These are phyloP conservation scores for Cantharis nigra DNA, from an alignment of 2,888 invertebrate genomes.

Conservation along the genomic window DNA sequence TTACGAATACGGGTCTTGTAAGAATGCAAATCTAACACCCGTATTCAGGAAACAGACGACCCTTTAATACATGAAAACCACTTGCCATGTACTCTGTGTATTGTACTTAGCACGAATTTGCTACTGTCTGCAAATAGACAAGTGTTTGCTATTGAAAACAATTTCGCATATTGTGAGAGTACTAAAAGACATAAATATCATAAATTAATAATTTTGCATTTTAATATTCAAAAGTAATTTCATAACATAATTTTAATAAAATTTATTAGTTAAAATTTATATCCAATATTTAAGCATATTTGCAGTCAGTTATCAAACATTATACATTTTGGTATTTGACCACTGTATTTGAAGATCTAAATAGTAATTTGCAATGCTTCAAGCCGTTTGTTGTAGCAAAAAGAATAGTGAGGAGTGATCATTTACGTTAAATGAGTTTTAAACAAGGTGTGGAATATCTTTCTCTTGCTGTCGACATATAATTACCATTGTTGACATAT, in stretches of 20 bases:
- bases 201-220: background rate
- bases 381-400: background rate
- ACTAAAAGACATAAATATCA: background rate
- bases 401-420: background rate
- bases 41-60: background rate
- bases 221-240: too few species aligned
- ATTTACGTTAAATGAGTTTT: background rate
- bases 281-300: too few species aligned
- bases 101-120: background rate
- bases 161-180: background rate
- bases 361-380: background rate
- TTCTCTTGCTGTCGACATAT: background rate
- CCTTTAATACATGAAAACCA: background rate
- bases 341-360: background rate
- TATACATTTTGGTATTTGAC: background rate
- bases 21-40: background rate
- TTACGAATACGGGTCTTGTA: background rate
- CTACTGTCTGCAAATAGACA: slow-evolving; percentile 1
- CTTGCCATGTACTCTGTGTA: background rate
- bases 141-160: background rate
- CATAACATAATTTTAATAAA: too few species aligned
- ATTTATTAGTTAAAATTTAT: too few species aligned
- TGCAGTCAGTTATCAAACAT: background rate
- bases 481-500: background rate
- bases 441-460: background rate